Conservation (phyloP, 2,797 vertebrate genomes). For the Tarsius wallacei region DNA sequence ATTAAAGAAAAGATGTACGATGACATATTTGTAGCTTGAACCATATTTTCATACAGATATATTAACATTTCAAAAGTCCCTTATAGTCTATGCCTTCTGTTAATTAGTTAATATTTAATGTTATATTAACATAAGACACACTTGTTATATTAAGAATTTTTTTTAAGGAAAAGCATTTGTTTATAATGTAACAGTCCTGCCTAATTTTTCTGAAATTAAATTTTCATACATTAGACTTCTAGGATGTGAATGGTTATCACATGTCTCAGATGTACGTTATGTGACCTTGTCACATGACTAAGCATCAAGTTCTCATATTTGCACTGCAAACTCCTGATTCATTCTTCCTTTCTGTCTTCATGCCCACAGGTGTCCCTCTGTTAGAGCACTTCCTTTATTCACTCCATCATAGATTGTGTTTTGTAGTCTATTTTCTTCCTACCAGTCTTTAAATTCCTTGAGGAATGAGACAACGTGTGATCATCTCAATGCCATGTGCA, state of each 20-base stretch:
- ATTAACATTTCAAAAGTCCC: not conserved
- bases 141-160: conserved; percentile 11
- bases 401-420: not conserved
- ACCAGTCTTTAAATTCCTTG: not conserved
- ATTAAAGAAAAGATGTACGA: not conserved
- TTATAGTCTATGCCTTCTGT: not conserved
- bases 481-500: not conserved
- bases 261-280: not conserved
- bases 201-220: conserved; percentile 15
- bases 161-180: not conserved
- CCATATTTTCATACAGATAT: not conserved
- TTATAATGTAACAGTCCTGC: not conserved
- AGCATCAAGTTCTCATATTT: not conserved
- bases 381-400: not conserved
- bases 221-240: not conserved
- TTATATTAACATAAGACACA: not conserved
- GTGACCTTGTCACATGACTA: not conserved
- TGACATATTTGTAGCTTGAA: not conserved
- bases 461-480: not conserved
- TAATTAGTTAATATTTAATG: not conserved
- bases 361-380: not conserved
- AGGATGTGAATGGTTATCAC: not conserved
- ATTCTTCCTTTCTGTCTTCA: not conserved
- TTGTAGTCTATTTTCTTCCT: not conserved
- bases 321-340: conserved; percentile 1